Evolutionary conservation across 1,140 invertebrate genomes (phyloP), one percentile per base, ranked within the genome.

Genomic region (Neodiprion virginianus): DNA sequence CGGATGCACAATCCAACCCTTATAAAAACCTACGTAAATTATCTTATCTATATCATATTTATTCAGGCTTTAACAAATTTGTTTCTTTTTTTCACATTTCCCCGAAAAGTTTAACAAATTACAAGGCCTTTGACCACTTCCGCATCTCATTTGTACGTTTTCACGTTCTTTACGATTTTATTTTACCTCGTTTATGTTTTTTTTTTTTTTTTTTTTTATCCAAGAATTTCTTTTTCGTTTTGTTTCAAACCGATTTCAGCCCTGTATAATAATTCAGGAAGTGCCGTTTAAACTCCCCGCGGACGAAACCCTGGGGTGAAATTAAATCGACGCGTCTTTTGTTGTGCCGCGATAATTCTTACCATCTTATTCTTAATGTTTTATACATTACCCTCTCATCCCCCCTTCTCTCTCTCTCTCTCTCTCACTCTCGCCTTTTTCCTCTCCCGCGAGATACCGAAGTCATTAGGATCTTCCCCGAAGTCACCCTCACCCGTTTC

Each of bases 381-480:
- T 81, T 81, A 81, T 81, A 81, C 79, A 75, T 79, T 81, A 79
- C 80, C 79, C 80, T 71, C 76, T 47, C 75, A 80, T 79, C 79
- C 79, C 79, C 75, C 80, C 80, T 80, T 8, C 48, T 40, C 49
- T 47, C 28, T 14, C 67, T 66, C 8, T 83, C 76, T 74, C 79
- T 61, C 53, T 61, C 7, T 61, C 8, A 14, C n/a, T 61, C 53
- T 61, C 53, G 53, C 8, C 53, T 61, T 17, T 61, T 17, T 12
- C n/a, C 53, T 17, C 8, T 12, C 11, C 53, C 53, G 11, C 53
- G 53, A 61, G 53, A 61, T 61, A 61, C 53, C 53, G 53, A 79
- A 80, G 82, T 84, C 82, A 84, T 86, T 86, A 85, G 80, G 79
- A 81, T 83, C 81, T 81, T 82, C 78, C 79, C 79, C 11, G 75